phyloP scores from a whole-genome alignment of 2,888 invertebrate genomes.

The Capitulum mitella region DNA sequence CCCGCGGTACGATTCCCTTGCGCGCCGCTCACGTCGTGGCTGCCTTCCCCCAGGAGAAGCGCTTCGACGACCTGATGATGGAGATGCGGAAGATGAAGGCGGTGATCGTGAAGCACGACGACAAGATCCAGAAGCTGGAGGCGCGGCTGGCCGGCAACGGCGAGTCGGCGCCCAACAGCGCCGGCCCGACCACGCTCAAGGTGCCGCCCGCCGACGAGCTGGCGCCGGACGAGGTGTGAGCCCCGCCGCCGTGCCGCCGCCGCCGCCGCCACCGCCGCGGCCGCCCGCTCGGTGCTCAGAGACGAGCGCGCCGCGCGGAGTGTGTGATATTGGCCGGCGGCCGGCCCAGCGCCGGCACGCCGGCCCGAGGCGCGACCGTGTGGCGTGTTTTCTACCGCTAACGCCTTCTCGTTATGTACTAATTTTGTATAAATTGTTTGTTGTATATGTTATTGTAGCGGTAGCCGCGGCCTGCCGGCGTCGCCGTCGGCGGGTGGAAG shows the following conservation, averaged over 20 bases:
- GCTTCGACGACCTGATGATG: constrained; percentile 38
- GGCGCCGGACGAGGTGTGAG: constrained; percentile 21
- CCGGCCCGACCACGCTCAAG: background rate
- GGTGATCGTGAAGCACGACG: constrained; percentile 91
- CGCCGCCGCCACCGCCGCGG: background rate
- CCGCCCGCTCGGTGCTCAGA: background rate
- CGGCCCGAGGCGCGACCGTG: background rate
- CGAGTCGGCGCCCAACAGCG: background rate
- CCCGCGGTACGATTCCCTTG: too few relatives aligned
- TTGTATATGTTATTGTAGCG: background rate
- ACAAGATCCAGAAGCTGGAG: constrained; percentile 41
- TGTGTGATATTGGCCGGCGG: constrained; percentile 6
- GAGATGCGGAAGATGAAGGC: constrained; percentile 43
- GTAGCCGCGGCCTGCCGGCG: background rate
- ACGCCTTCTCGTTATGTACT: constrained; percentile 23
- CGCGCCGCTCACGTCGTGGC: too few relatives aligned
- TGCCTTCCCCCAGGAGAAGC: constrained; percentile 30
- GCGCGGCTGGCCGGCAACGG: constrained; percentile 10
- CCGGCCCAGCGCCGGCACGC: background rate
- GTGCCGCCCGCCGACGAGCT: background rate
- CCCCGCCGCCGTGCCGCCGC: background rate
- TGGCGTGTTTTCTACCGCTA: constrained; percentile 22
- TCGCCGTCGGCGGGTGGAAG: background rate
- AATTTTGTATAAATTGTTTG: constrained; percentile 21
- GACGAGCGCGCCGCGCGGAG: background rate